Percentiles rank a stretch among this genome's conserved stretches.
Conservation (phyloP, 37 sponge, comb jelly and placozoan genomes). For the Cladorhizidae sp. region DNA sequence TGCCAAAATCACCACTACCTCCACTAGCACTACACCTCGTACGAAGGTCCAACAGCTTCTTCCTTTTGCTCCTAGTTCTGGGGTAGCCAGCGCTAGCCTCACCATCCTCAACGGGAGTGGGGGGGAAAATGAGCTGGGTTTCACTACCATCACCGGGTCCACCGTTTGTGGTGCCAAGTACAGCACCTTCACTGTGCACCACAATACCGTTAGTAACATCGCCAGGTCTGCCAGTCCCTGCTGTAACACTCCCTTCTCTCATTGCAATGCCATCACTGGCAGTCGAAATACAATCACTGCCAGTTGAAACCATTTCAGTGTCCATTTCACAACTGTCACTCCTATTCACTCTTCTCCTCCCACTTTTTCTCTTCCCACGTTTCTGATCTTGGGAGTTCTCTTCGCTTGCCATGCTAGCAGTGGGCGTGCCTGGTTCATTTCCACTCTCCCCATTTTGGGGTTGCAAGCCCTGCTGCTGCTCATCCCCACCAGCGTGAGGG, state of each 20-base stretch:
- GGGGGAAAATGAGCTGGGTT: background rate
- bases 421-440: background rate
- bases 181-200: background rate
- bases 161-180: background rate
- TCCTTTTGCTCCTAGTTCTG: background rate
- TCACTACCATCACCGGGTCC: background rate
- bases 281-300: background rate
- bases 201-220: background rate
- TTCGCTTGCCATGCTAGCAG: background rate
- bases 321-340: background rate
- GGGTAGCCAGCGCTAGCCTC: background rate
- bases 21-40: background rate
- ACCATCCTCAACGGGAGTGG: background rate
- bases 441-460: background rate
- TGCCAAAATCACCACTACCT: background rate
- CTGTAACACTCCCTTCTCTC: too few relatives aligned
- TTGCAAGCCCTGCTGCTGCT: background rate
- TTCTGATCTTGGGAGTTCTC: background rate
- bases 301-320: background rate
- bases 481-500: background rate
- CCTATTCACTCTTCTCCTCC: background rate
- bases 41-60: background rate
- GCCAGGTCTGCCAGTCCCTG: background rate
- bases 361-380: background rate
- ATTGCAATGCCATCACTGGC: too few relatives aligned